These are phyloP conservation scores for Morpho helenor DNA, from an alignment of 2,888 invertebrate species.

Conservation along the genomic window DNA sequence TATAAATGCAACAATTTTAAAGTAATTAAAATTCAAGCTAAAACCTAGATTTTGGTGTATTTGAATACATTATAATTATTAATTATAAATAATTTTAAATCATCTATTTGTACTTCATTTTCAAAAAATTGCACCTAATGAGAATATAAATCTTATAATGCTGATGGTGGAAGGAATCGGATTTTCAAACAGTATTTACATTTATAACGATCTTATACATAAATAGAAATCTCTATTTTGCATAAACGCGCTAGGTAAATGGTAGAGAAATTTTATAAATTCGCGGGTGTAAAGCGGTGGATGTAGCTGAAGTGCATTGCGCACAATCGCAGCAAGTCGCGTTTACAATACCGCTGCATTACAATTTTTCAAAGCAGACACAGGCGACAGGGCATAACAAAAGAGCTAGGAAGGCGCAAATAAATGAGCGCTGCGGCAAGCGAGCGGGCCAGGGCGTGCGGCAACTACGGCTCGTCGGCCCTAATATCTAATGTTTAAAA, in stretches of 20 bases:
- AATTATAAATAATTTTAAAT: no score
- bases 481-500: conserved; percentile 34
- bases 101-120: no score
- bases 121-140: no score
- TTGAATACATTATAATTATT: no score
- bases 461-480: conserved; percentile 30
- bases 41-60: no score
- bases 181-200: not conserved
- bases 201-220: not conserved
- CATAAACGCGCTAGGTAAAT: conserved; percentile 15
- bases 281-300: conserved; percentile 14
- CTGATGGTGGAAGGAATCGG: no score
- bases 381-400: conserved; percentile 72
- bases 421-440: conserved; percentile 69
- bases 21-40: no score
- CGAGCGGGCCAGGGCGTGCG: conserved; percentile 50
- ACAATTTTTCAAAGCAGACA: conserved; percentile 77
- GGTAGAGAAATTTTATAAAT: conserved; percentile 25
- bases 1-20: no score
- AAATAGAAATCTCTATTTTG: conserved; percentile 7
- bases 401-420: conserved; percentile 74
- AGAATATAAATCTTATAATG: no score
- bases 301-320: conserved; percentile 30
- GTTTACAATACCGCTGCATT: conserved; percentile 69
- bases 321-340: conserved; percentile 63